A percentile compares a stretch with the other conserved stretches of the same genome.
Evolutionary conservation across 92 coral and sea anemone species (phyloP).

Genomic region (Desmophyllum pertusum): DNA sequence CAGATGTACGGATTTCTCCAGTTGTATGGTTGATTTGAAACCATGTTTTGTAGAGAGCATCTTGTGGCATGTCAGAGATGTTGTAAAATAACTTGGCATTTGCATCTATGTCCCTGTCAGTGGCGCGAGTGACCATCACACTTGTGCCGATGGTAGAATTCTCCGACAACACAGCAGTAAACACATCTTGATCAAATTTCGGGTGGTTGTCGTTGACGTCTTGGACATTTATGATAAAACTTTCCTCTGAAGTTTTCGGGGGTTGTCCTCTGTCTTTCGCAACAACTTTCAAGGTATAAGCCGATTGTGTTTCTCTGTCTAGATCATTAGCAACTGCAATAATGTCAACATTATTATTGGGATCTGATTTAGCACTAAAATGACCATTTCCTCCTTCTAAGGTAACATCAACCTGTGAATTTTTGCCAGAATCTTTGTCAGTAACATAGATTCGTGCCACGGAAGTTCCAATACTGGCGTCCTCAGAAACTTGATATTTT

Average conservation of each 20-base stretch:
- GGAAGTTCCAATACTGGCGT: conserved; percentile 65
- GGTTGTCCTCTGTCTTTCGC: conserved; percentile 88
- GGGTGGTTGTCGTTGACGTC: conserved; percentile 94
- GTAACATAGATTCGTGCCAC: conserved; percentile 85
- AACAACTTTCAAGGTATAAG: conserved; percentile 60
- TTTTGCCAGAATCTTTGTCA: conserved; percentile 86
- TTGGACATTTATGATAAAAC: conserved; percentile 79
- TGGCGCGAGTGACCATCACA: conserved; percentile 75
- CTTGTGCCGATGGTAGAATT: conserved; percentile 64
- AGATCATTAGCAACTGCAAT: conserved; percentile 73
- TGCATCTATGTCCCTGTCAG: conserved; percentile 72
- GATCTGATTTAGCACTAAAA: conserved; percentile 67
- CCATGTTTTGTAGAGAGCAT: conserved; percentile 66
- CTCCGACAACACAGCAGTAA: conserved; percentile 68
- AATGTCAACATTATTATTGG: conserved; percentile 57
- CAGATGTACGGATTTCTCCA: conserved; percentile 78
- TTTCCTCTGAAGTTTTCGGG: conserved; percentile 49
- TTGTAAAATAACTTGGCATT: conserved; percentile 71
- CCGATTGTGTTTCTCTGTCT: conserved; percentile 69
- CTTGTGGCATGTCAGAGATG: conserved; percentile 49
- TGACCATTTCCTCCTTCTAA: conserved; percentile 76
- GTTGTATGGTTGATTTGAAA: conserved; percentile 64
- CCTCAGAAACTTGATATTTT: conserved; percentile 70
- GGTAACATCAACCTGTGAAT: conserved; percentile 85
- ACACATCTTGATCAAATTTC: conserved; percentile 71